phyloP scores from a whole-genome alignment of 2,113 vertebrate species.

The Pelmatolapia mariae region DNA sequence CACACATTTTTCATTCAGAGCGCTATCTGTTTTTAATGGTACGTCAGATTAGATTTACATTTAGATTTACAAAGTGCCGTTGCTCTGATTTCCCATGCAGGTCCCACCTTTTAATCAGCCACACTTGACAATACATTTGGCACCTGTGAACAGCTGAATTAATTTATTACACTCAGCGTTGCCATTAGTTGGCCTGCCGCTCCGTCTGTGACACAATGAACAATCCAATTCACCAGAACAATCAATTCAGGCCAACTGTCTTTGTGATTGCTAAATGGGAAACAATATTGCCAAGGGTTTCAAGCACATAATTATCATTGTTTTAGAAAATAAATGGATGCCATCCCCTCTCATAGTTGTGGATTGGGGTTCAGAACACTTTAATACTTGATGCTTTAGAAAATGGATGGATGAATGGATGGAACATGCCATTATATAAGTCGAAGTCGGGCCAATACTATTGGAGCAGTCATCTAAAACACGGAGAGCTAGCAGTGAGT shows the following conservation, averaged over 20 bases:
- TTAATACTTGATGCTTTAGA: background rate
- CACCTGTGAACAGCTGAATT: constrained; percentile 25
- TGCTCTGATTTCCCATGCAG: constrained; percentile 26
- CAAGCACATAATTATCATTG: background rate
- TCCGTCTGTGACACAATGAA: background rate
- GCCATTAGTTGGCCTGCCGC: background rate
- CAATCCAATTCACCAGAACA: constrained; percentile 16
- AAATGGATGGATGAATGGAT: background rate
- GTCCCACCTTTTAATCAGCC: constrained; percentile 40
- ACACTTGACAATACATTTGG: constrained; percentile 28
- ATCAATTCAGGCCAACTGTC: constrained; percentile 14
- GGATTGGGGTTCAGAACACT: background rate
- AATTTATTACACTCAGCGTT: constrained; percentile 29
- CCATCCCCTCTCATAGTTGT: background rate
- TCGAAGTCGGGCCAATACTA: background rate
- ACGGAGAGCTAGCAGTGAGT: background rate
- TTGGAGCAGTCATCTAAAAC: background rate
- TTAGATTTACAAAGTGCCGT: constrained; percentile 13
- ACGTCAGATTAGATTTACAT: constrained; percentile 29
- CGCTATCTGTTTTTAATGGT: background rate
- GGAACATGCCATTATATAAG: background rate
- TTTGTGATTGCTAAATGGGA: constrained; percentile 28
- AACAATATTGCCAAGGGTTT: background rate
- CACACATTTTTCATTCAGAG: background rate
- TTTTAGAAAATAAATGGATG: constrained; percentile 3